Evolutionary conservation across 2,888 invertebrate species (phyloP).

Genomic region (Crocallis elinguaria): DNA sequence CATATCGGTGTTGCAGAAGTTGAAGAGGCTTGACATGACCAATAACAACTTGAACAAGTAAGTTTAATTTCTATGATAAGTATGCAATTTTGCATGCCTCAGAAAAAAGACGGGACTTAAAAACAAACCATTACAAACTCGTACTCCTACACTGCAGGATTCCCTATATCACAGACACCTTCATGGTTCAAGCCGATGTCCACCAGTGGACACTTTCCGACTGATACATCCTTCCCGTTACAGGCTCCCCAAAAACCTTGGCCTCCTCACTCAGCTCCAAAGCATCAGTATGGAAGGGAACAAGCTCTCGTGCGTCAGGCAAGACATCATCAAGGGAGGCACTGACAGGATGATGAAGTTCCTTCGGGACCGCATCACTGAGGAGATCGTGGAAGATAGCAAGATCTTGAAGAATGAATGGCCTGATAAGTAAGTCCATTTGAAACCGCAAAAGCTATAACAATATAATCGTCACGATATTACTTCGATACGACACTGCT

Average conservation of each 20-base stretch:
- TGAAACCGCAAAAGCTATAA: neutral
- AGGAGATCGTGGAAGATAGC: constrained; percentile 70
- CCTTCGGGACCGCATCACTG: constrained; percentile 86
- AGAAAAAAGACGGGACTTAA: no score
- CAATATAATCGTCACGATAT: no score
- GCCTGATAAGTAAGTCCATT: constrained; percentile 82
- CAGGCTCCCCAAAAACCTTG: constrained; percentile 76
- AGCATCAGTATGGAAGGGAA: constrained; percentile 94
- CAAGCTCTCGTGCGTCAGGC: constrained; percentile 91
- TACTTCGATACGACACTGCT: no score
- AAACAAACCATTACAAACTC: no score
- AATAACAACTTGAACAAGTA: constrained; percentile 89
- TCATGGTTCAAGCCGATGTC: no score
- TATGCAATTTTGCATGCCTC: neutral
- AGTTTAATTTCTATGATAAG: constrained; percentile 37
- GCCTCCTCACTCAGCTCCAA: constrained; percentile 90
- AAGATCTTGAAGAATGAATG: constrained; percentile 63
- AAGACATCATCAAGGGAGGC: constrained; percentile 94
- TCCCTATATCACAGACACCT: no score
- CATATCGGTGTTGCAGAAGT: constrained; percentile 88
- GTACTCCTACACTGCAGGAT: no score
- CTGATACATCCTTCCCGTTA: constrained; percentile 5
- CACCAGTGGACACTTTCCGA: no score
- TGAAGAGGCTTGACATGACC: constrained; percentile 93
- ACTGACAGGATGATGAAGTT: constrained; percentile 92